Conservation (phyloP, 1,140 invertebrate genomes). For the Calosoma granatense region DNA sequence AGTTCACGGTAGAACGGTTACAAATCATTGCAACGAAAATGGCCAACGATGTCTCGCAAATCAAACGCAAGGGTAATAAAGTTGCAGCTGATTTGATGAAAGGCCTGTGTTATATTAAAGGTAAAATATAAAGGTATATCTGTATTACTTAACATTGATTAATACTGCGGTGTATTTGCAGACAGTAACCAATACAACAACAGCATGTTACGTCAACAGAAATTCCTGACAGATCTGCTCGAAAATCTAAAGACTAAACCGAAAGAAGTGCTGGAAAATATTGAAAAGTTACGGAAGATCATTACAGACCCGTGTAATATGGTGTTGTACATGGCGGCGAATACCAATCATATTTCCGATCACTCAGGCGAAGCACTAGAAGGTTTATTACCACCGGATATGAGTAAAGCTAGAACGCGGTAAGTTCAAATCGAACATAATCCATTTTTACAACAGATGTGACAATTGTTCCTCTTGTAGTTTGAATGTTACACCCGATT, state of each 20-base stretch:
- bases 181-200: conserved; percentile 62
- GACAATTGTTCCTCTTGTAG: conserved; percentile 27
- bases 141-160: conserved; percentile 10
- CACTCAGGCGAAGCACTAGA: conserved; percentile 45
- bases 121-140: conserved; percentile 33
- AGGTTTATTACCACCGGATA: conserved; percentile 33
- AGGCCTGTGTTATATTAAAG: conserved; percentile 48
- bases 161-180: conserved; percentile 33
- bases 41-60: conserved; percentile 61
- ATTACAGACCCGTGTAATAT: conserved; percentile 50
- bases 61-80: conserved; percentile 52
- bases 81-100: conserved; percentile 51
- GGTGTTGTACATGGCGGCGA: conserved; percentile 59
- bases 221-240: conserved; percentile 59
- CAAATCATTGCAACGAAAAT: conserved; percentile 66
- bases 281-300: conserved; percentile 47
- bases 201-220: conserved; percentile 63
- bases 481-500: conserved; percentile 41
- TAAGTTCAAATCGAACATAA: conserved; percentile 23
- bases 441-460: conserved; percentile 1
- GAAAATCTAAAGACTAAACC: conserved; percentile 45
- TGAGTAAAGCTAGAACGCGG: conserved; percentile 29
- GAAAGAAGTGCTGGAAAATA: conserved; percentile 45
- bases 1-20: conserved; percentile 61
- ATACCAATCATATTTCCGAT: conserved; percentile 49